Evolutionary conservation across 2,113 vertebrate genomes (phyloP).

Genomic region (Chaenogobius annularis): DNA sequence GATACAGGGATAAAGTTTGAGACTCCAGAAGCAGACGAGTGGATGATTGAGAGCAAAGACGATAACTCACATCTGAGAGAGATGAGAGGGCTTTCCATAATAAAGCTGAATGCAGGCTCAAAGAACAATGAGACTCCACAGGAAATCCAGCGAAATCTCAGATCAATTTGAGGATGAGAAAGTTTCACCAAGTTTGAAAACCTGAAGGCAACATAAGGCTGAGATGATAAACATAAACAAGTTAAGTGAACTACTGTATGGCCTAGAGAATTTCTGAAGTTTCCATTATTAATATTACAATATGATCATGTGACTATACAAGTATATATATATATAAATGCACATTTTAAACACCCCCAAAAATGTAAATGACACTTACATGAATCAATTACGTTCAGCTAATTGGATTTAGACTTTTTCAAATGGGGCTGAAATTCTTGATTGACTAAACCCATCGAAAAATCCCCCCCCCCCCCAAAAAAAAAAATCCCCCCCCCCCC

Average conservation of each 20-base stretch:
- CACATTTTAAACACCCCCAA: too few relatives aligned
- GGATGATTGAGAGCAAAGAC: constrained; percentile 71
- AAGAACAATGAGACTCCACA: constrained; percentile 60
- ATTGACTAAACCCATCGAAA: too few relatives aligned
- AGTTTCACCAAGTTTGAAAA: constrained; percentile 49
- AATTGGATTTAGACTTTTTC: too few relatives aligned
- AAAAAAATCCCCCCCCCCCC: too few relatives aligned
- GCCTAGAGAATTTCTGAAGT: background rate
- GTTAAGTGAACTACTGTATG: background rate
- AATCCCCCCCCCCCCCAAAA: too few relatives aligned
- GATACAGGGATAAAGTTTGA: constrained; percentile 75
- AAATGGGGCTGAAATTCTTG: too few relatives aligned
- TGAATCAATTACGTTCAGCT: too few relatives aligned
- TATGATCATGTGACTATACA: background rate
- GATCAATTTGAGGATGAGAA: constrained; percentile 66
- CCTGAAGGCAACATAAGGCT: constrained; percentile 32
- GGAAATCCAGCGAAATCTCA: constrained; percentile 64
- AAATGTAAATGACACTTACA: too few relatives aligned
- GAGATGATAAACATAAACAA: constrained; percentile 18
- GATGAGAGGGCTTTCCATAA: constrained; percentile 65
- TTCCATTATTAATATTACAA: background rate
- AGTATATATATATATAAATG: too few relatives aligned
- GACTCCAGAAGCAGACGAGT: constrained; percentile 51
- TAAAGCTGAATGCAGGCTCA: constrained; percentile 59
- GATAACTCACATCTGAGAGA: constrained; percentile 68